Evolutionary conservation across 2,888 invertebrate genomes (phyloP), one percentile per base, ranked within the genome.

Genomic region (Dermolepida albohirtum): DNA sequence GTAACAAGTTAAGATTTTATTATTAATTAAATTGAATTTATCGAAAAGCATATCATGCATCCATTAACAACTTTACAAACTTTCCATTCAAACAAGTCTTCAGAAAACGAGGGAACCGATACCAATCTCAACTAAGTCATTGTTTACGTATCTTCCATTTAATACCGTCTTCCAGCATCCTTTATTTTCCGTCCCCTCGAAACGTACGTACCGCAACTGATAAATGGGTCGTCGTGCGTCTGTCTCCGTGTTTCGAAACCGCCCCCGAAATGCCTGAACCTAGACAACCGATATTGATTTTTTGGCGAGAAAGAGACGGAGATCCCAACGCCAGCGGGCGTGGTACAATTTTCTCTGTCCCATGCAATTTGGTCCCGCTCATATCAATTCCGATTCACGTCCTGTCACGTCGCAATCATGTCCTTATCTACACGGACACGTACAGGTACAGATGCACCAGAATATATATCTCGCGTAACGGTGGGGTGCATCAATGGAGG

Each of bases 231-330:
- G 72, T 68, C 71, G 65, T 52, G 52, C 7, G 12, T 29, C 52
- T 52, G 29, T 52, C 14, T 29, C 14, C 34, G 34, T 52, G 34
- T 34, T 14, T 12, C 52, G 34, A n/a, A 22, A 52, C 50, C 16
- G 27, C 27, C 17, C 6, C 39, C 34, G 10, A 55, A 49, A 41
- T 64, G 62, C 66, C 75, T 73, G 72, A 75, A 75, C 74, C 74
- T 75, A 75, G 75, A 74, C 74, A 74, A 55, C 73, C 67, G 74
- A 72, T 75, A 75, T 75, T 74, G 75, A 75, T 75, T 75, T 74
- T 69, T 66, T 50, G 16, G 49, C n/a, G 34, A 10, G 34, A 34
- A 34, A 34, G 34, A 34, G 34, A 34, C 4, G 10, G 34, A 1
- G 6, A 34, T 34, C 1, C 4, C 2, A 4, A 17, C 49, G 49